These are phyloP conservation scores for Aleiodes sp. DNA, from an alignment of 1,140 invertebrate species.

Conservation along the genomic window DNA sequence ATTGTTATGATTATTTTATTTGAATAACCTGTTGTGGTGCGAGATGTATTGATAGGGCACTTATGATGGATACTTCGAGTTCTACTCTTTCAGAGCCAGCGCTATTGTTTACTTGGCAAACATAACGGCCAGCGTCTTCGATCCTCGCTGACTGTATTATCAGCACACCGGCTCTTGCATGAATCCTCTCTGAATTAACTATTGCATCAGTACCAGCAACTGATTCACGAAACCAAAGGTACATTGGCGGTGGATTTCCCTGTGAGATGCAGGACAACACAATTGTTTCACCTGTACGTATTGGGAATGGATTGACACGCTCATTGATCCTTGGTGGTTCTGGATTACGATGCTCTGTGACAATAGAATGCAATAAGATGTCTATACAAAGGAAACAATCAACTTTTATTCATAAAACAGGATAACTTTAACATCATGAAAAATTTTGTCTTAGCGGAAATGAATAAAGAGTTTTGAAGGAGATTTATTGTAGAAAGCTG, in stretches of 20 bases:
- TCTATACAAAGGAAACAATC: not conserved
- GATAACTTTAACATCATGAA: not conserved
- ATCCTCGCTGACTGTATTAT: conserved; percentile 71
- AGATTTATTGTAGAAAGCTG: not conserved
- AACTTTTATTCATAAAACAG: not conserved
- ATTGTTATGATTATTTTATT: not conserved
- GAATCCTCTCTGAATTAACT: conserved; percentile 61
- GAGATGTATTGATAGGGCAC: conserved; percentile 60
- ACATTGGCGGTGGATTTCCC: conserved; percentile 66
- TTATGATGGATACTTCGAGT: conserved; percentile 77
- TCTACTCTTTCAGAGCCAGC: conserved; percentile 85
- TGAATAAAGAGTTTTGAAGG: not conserved
- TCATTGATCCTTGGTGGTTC: conserved; percentile 65
- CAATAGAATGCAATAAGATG: conserved; percentile 14
- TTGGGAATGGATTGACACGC: conserved; percentile 61
- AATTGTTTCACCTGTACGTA: conserved; percentile 65
- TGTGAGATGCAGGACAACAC: conserved; percentile 67
- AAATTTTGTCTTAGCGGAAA: not conserved
- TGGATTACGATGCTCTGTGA: conserved; percentile 63
- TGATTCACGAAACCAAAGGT: conserved; percentile 65
- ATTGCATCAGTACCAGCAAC: conserved; percentile 57
- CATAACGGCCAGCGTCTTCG: conserved; percentile 83
- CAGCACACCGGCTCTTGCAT: conserved; percentile 72
- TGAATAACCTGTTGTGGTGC: conserved; percentile 65
- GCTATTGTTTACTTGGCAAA: conserved; percentile 89